These are phyloP conservation scores for Taxidea taxus DNA, from an alignment of 2,113 vertebrate genomes.

Conservation along the genomic window DNA sequence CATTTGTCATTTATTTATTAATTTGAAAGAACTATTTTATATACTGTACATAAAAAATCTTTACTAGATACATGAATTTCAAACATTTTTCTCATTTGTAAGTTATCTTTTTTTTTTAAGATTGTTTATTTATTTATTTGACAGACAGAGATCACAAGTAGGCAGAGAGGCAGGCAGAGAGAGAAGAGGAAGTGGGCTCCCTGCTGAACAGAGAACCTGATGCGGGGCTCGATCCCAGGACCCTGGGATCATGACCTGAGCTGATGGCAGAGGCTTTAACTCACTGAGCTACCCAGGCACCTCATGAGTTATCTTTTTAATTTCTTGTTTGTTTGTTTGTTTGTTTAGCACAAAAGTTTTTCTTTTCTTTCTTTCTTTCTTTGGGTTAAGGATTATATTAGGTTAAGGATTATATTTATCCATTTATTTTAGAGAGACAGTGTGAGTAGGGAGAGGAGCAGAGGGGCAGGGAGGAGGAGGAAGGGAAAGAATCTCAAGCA, in stretches of 20 bases:
- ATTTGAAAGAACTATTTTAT: no score
- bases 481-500: not conserved
- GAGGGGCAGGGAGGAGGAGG: not conserved
- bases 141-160: no score
- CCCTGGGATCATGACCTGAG: no score
- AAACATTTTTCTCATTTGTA: not conserved
- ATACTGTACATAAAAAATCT: not conserved
- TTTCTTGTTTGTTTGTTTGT: not conserved
- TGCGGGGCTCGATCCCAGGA: no score
- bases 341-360: not conserved
- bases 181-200: no score
- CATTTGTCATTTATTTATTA: not conserved
- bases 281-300: no score
- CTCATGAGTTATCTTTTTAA: not conserved
- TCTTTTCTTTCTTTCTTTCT: not conserved
- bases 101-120: no score
- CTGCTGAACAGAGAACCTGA: no score
- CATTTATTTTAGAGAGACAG: not conserved
- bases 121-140: not conserved
- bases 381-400: not conserved
- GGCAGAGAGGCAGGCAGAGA: no score
- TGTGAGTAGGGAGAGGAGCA: not conserved
- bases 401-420: not conserved
- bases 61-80: not conserved
- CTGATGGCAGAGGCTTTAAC: no score